A percentile compares a stretch with the other conserved stretches of the same genome.
Conservation (phyloP, 2,797 vertebrate genomes). For the Hozukius guyotensis region DNA sequence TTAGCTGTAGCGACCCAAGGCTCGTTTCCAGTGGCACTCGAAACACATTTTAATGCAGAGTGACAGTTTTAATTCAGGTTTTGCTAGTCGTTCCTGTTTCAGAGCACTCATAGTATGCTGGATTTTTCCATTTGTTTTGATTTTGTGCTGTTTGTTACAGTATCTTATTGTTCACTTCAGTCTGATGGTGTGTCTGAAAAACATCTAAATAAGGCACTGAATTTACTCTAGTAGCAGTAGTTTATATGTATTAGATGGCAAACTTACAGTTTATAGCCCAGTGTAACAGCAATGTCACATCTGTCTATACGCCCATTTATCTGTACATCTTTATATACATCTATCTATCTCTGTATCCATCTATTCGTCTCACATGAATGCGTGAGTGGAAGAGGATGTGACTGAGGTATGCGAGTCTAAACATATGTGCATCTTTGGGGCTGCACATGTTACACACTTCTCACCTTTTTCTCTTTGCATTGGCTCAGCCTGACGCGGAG, state of each 20-base stretch:
- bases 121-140: neutral
- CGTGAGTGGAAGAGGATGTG: neutral
- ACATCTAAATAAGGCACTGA: neutral
- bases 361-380: neutral
- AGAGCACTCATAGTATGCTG: neutral
- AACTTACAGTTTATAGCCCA: neutral
- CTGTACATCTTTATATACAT: neutral
- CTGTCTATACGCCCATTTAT: neutral
- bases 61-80: neutral
- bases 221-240: neutral
- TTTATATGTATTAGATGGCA: neutral
- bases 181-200: neutral
- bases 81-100: neutral
- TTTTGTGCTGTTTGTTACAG: neutral
- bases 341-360: neutral
- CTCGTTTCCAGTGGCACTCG: neutral
- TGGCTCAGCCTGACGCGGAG: neutral
- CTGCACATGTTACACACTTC: slow-evolving; percentile 22
- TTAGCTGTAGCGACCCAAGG: neutral
- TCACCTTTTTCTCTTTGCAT: slow-evolving; percentile 34
- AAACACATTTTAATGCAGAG: neutral
- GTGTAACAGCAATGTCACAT: neutral
- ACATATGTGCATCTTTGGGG: neutral
- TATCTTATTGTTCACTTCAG: neutral
- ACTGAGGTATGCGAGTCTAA: neutral